Percentiles rank a stretch among this genome's conserved stretches.
phyloP scores from a whole-genome alignment of 2,113 vertebrate species.

The Pyxicephalus adspersus region DNA sequence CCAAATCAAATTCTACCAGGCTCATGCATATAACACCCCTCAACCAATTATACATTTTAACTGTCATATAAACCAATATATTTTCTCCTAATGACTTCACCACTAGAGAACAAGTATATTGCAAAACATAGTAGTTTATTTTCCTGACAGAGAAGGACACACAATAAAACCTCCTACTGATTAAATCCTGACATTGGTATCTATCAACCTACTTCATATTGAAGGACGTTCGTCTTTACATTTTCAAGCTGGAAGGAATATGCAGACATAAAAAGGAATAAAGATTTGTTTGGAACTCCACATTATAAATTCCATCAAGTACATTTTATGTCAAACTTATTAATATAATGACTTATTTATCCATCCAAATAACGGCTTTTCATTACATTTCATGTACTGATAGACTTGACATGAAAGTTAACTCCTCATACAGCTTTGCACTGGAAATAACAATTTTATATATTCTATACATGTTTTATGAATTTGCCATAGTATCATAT shows the following conservation, averaged over 20 bases:
- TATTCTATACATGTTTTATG: no score
- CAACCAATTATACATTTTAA: constrained; percentile 2
- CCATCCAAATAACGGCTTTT: not conserved
- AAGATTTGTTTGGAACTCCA: not conserved
- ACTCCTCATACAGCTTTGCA: not conserved
- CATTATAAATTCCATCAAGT: constrained; percentile 18
- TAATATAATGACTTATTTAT: constrained; percentile 36
- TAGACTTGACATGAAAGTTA: not conserved
- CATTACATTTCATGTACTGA: not conserved
- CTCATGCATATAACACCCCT: constrained; percentile 52
- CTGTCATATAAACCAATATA: constrained; percentile 54
- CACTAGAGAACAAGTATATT: constrained; percentile 35
- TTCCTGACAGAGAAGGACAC: constrained; percentile 55
- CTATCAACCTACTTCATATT: constrained; percentile 41
- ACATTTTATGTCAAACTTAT: constrained; percentile 29
- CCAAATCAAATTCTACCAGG: constrained; percentile 41
- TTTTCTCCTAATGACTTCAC: constrained; percentile 58
- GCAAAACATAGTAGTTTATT: constrained; percentile 48
- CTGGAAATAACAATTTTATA: no score
- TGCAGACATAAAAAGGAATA: not conserved
- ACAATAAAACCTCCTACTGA: constrained; percentile 52
- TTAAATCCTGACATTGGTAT: constrained; percentile 46
- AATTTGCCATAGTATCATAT: no score
- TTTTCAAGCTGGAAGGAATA: constrained; percentile 44
- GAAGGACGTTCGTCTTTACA: constrained; percentile 41